Evolutionary conservation across 2,113 vertebrate species (phyloP), one percentile per base, ranked within the genome.

Genomic region (Hippoglossus stenolepis): DNA sequence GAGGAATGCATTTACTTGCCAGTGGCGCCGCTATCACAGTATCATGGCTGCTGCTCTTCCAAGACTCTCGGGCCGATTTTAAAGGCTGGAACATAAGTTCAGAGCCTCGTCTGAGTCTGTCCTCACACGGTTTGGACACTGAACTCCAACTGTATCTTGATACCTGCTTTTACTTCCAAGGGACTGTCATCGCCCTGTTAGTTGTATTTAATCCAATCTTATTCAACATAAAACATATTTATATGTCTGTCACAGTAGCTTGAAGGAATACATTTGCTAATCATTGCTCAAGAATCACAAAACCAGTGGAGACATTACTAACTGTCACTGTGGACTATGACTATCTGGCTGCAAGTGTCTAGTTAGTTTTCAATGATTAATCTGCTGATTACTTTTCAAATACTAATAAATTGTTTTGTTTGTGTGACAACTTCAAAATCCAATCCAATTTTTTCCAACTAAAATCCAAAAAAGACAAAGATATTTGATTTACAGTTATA

Each of bases 41-140:
- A 59, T 71, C 35, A 0, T 1, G n/a, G 54, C 77, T 69, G 80
- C 75, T 63, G 12, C 62, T 71, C 77, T 61, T 75, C 69, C 53
- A 77, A 74, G 76, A 18, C 70, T 75, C 49, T 35, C 74, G 17
- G 40, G 49, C 7, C 75, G 83, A 68, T 81, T 81, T 83, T 86
- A 79, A 79, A 56, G 57, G 23, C 58, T 54, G 58, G 35, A 85
- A 79, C 60, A 87, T 51, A 6, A 51, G 56, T 77, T 70, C 2
- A 4, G 58, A 89, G 69, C 53, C 28, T 62, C 60, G 68, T 15
- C 74, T 57, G 56, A 70, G 51, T 24, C 38, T 26, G n/a, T 26
- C 67, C 10, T 73, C 77, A 76, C 59, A 69, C 66, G 53, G 15
- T 61, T 57, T 43, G 1, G 71, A 77, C 31, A 13, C 23, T 63